Percentiles rank a stretch among this genome's conserved stretches.
phyloP scores from a whole-genome alignment of 2,797 vertebrate genomes.

The Tokudaia muenninki region DNA sequence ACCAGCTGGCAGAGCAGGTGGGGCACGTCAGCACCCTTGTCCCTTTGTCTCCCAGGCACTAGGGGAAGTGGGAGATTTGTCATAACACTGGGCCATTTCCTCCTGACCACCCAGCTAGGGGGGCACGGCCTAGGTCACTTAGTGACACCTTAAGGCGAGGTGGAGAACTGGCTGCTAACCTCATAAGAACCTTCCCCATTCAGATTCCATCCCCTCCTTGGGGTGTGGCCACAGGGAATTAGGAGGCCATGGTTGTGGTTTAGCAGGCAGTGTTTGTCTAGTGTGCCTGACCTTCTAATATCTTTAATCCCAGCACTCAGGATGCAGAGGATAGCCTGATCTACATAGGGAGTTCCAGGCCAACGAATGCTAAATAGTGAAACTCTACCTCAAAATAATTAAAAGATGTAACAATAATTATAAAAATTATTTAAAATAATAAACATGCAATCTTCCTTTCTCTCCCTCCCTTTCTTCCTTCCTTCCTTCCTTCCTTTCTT shows the following conservation, averaged over 20 bases:
- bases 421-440: neutral
- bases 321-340: neutral
- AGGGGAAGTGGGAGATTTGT: conserved; percentile 85
- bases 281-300: too few species aligned
- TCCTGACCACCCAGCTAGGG: conserved; percentile 52
- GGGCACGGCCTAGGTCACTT: conserved; percentile 69
- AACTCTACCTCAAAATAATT: neutral
- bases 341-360: neutral
- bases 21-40: conserved; percentile 78
- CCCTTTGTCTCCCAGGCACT: conserved; percentile 81
- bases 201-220: neutral
- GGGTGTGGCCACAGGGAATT: neutral
- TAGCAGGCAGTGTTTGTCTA: neutral
- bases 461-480: neutral
- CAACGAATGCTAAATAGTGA: neutral
- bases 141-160: conserved; percentile 88
- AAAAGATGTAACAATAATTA: neutral
- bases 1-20: conserved; percentile 68
- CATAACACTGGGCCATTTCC: conserved; percentile 82
- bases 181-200: neutral
- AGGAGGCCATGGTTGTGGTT: neutral
- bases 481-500: neutral
- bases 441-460: neutral
- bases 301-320: neutral
- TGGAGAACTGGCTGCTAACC: conserved; percentile 79